Evolutionary conservation across 2,113 vertebrate species (phyloP).

Genomic region (Spilogale gracilis): DNA sequence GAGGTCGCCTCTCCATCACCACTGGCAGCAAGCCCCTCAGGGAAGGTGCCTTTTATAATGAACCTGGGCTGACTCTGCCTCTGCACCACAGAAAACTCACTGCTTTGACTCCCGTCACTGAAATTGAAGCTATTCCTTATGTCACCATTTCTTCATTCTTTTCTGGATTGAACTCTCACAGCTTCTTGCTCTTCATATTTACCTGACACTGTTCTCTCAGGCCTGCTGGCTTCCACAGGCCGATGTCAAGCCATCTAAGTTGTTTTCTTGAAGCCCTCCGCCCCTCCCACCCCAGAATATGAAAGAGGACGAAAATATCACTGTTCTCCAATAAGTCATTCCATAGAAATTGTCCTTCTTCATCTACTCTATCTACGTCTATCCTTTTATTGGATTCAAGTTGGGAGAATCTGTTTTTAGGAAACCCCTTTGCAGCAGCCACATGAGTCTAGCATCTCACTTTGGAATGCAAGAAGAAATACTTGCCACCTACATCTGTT

Average conservation of each 20-base stretch:
- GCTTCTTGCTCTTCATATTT: not conserved
- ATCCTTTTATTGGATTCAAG: not conserved
- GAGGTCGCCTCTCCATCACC: not conserved
- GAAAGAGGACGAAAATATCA: not conserved
- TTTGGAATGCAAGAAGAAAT: constrained; percentile 12
- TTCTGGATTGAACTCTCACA: not conserved
- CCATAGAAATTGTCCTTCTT: not conserved
- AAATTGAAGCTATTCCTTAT: not conserved
- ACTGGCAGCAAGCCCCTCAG: not conserved
- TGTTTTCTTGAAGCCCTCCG: not conserved
- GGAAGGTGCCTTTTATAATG: not conserved
- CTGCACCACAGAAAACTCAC: constrained; percentile 2
- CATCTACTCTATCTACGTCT: not conserved
- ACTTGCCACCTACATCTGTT: not conserved
- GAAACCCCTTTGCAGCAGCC: not conserved
- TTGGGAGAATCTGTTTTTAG: not conserved
- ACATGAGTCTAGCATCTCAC: not conserved
- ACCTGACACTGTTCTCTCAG: not conserved
- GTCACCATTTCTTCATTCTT: not conserved
- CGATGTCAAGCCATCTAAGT: not conserved
- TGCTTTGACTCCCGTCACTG: not conserved
- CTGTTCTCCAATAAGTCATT: not conserved
- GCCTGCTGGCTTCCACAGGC: not conserved
- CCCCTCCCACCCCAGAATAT: not conserved
- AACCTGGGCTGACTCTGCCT: not conserved